Evolutionary conservation across 2,113 vertebrate species (phyloP).

Genomic region (Eupsittula cactorum): DNA sequence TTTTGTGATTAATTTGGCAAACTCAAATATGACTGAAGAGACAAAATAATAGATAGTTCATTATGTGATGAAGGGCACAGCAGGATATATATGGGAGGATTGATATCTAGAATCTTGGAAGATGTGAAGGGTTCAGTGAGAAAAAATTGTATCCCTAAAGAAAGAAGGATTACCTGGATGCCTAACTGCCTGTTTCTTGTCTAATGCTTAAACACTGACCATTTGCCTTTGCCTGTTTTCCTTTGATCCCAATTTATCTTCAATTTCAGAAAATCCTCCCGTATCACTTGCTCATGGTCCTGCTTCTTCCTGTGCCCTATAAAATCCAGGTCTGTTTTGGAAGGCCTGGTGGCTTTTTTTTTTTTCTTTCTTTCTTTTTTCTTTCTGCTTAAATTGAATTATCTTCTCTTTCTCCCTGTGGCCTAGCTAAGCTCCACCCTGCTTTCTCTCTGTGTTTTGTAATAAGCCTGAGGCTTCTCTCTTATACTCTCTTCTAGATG

Average conservation of each 20-base stretch:
- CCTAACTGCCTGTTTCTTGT: neutral
- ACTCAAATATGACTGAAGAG: neutral
- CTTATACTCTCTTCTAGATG: neutral
- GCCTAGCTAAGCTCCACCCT: neutral
- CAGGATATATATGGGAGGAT: neutral
- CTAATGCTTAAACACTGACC: neutral
- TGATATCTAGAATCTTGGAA: neutral
- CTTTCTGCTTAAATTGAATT: neutral
- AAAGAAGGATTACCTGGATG: neutral
- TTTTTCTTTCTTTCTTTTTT: no score
- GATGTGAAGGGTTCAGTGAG: neutral
- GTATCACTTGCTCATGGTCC: neutral
- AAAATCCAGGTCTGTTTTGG: neutral
- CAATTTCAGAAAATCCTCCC: neutral
- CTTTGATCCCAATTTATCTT: neutral
- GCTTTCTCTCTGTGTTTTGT: neutral
- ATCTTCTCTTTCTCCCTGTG: neutral
- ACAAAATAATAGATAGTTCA: neutral
- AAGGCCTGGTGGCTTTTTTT: neutral
- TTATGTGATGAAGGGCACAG: neutral
- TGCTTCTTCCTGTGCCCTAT: neutral
- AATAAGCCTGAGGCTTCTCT: neutral
- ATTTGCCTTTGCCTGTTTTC: neutral
- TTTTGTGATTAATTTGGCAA: constrained; percentile 27
- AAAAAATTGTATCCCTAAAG: neutral